These are phyloP conservation scores for Ovibos moschatus DNA, from an alignment of 2,113 vertebrate species.

Conservation along the genomic window DNA sequence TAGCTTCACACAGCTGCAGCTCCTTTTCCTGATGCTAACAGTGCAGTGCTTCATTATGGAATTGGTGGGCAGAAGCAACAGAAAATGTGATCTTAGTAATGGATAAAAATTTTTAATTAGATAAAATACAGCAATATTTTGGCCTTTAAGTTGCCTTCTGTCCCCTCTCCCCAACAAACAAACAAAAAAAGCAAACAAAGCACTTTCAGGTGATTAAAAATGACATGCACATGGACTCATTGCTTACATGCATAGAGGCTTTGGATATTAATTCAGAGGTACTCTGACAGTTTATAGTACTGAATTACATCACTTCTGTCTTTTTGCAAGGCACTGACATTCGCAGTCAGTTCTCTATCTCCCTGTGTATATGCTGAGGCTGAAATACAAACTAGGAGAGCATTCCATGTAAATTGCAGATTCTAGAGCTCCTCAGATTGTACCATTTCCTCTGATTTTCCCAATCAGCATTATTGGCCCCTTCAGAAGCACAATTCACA, in stretches of 20 bases:
- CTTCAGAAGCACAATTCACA: background rate
- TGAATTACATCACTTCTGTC: background rate
- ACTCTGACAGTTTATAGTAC: background rate
- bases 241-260: background rate
- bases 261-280: background rate
- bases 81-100: background rate
- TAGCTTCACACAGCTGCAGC: accelerated
- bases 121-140: background rate
- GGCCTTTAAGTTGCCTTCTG: background rate
- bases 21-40: background rate
- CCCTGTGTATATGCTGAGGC: background rate
- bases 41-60: background rate
- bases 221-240: background rate
- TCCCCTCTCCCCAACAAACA: background rate
- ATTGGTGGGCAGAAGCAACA: background rate
- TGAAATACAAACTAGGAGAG: background rate
- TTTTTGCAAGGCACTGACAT: background rate
- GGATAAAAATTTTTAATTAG: background rate
- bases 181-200: background rate
- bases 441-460: background rate
- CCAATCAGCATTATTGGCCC: background rate
- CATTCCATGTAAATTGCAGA: background rate
- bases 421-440: background rate
- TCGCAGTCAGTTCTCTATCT: background rate
- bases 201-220: background rate